Percentiles rank a stretch among this genome's conserved stretches.
Conservation (phyloP, 92 coral and sea anemone genomes). For the Epizoanthus fatuus region DNA sequence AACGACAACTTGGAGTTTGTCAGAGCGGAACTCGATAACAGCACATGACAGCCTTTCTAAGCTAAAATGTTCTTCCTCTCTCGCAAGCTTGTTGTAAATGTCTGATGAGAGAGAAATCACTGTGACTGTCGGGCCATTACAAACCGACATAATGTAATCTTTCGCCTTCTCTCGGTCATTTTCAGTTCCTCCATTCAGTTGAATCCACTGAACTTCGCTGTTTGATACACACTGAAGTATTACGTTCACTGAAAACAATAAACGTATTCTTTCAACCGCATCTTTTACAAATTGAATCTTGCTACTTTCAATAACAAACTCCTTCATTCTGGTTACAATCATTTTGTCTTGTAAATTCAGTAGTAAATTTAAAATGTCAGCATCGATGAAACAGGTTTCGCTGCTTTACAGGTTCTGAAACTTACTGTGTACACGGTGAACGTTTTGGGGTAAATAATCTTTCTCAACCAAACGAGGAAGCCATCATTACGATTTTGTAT, state of each 20-base stretch:
- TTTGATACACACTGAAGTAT: slow-evolving; percentile 55
- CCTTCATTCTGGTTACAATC: slow-evolving; percentile 19
- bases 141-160: slow-evolving; percentile 42
- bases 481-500: no score
- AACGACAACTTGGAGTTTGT: slow-evolving; percentile 39
- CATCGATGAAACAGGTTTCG: background rate
- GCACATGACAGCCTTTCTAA: slow-evolving; percentile 81
- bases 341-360: slow-evolving; percentile 15
- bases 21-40: slow-evolving; percentile 70
- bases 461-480: slow-evolving; percentile 18
- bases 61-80: slow-evolving; percentile 24
- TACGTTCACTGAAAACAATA: slow-evolving; percentile 80
- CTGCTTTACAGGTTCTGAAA: background rate
- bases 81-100: slow-evolving; percentile 27
- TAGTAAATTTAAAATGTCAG: background rate
- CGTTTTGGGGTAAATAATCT: slow-evolving; percentile 1
- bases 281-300: slow-evolving; percentile 74
- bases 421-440: slow-evolving; percentile 2
- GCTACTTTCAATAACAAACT: slow-evolving; percentile 80
- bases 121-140: slow-evolving; percentile 16
- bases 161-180: slow-evolving; percentile 68
- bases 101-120: slow-evolving; percentile 11
- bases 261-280: slow-evolving; percentile 69
- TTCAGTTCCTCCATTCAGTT: slow-evolving; percentile 66
- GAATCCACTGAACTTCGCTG: slow-evolving; percentile 83